Evolutionary conservation across 2,888 invertebrate species (phyloP), one percentile per base, ranked within the genome.

Genomic region (Rhopalosiphum nymphaeae): DNA sequence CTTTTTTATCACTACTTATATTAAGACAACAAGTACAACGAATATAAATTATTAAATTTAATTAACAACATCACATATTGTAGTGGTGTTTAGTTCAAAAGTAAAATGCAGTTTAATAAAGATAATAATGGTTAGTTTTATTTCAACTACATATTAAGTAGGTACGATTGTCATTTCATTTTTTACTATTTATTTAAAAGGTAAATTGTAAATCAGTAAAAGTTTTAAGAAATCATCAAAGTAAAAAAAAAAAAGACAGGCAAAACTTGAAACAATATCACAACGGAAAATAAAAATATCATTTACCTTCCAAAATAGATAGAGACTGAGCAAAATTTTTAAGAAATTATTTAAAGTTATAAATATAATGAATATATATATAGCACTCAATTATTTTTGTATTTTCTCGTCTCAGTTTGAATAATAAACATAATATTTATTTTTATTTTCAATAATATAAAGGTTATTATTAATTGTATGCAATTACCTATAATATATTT

Each of bases 211-310:
- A 36, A 84, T 78, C 42, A 1, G n/a, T 21, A 21, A 53, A 36
- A n/a, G 42, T 91, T 36, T 67, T 42, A 53, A 91, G 26, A 36
- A 25, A 84, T 42, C 44, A 84, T 36, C 11, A 53, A 91, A 84
- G 49, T 36, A 16, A 78, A 2, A 13, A 78, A 91, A 78, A 67
- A 67, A 4, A 53, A 84, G 5, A 61, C 11, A 44, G 61, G 61
- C 13, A 56, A 84, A 91, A 91, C 53, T 42, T 26, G 49, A 91
- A 91, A 91, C 42, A 26, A 53, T 84, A 91, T 78, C 84, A 91
- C 84, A 53, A 53, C 26, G 26, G 53, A 53, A 53, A 53, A 84
- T 36, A 49, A 91, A 13, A 36, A n/a, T 26, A 78, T 36, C 78
- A 36, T 36, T 46, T 49, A 29, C 46, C 7, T 78, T 78, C 36